Conservation (phyloP, 1,140 invertebrate species). For the Saxidomus purpurata region DNA sequence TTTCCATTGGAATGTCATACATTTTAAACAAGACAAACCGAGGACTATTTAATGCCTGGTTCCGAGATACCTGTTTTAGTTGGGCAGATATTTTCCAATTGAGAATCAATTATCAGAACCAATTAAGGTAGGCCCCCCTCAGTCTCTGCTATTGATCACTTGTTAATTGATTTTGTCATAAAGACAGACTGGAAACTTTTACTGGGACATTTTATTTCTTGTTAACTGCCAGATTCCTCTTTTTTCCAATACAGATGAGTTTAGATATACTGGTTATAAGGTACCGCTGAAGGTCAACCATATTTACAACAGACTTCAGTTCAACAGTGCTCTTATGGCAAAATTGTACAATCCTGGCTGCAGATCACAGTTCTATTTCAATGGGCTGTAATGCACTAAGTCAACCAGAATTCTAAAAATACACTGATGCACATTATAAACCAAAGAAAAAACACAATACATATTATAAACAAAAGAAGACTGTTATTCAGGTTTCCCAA, state of each 20-base stretch:
- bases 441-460: no score
- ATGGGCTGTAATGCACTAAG: no score
- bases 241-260: background rate
- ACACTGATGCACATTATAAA: no score
- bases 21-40: background rate
- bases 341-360: no score
- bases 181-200: background rate
- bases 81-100: background rate
- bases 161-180: conserved; percentile 17
- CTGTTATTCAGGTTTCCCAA: no score
- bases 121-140: background rate
- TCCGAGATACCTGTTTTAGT: background rate
- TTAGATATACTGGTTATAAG: no score
- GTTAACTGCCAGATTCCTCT: background rate
- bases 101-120: background rate
- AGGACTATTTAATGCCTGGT: background rate
- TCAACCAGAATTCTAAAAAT: no score
- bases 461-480: no score
- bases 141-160: background rate
- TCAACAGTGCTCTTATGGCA: no score
- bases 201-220: conserved; percentile 1
- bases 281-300: no score
- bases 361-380: no score
- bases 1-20: background rate
- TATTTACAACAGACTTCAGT: no score